Evolutionary conservation across 1,140 invertebrate genomes (phyloP), one percentile per base, ranked within the genome.

Genomic region (Planococcus citri): DNA sequence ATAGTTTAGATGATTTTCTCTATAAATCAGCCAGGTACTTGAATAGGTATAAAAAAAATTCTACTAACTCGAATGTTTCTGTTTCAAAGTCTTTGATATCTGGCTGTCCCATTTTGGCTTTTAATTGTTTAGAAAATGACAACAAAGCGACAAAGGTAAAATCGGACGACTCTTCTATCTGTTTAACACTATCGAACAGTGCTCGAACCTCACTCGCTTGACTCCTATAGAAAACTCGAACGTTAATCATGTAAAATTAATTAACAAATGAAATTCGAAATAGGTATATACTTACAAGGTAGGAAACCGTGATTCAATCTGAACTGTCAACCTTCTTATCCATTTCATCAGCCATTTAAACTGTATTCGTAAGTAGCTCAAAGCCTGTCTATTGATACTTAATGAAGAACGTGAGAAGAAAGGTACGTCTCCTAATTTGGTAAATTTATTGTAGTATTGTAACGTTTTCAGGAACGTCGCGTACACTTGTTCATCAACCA

Each of bases 301-400:
- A 25, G 12, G 14, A 64, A 25, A 64, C 6, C 3, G 17, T 3
- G 25, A 10, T 9, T 12, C 21, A 25, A 27, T 25, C 22, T 24
- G 3, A 12, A 27, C 21, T 2, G 17, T 25, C 22, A 64, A 27
- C 24, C 24, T 64, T 25, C 60, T 24, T 3, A 64, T 64, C 60
- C 3, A 64, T 25, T 64, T 64, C 3, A 64, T 20, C 9, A 27
- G 2, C 60, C 60, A 64, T 64, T 64, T 64, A 64, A 64, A 64
- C 10, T 64, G 60, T 2, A 64, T 64, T 64, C 25, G 21, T 17
- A 64, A 25, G 24, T 64, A 64, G 20, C 24, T 64, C 60, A 64
- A 64, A 64, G 25, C 12, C 10, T 4, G 22, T 14, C 60, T 64
- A 20, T 64, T 64, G 17, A 64, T 64, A 6, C 22, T 10, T 10